phyloP scores from a whole-genome alignment of 2,113 vertebrate species.

The Morone saxatilis region DNA sequence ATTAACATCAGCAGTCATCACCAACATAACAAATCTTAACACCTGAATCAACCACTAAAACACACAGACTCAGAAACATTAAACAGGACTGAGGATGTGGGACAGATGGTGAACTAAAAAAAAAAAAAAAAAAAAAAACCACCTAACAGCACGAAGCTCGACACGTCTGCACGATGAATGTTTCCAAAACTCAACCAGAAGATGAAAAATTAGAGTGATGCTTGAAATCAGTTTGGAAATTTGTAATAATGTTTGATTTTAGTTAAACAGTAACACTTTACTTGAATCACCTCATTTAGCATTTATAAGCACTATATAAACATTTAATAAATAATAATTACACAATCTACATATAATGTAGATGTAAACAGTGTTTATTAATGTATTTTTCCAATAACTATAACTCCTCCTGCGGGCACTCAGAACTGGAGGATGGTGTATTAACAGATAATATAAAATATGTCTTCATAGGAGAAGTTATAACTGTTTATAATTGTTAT shows the following conservation, averaged over 20 bases:
- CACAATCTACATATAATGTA: too few species aligned
- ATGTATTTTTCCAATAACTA: background rate
- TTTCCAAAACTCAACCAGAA: background rate
- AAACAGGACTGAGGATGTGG: background rate
- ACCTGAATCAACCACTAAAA: background rate
- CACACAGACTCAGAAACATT: background rate
- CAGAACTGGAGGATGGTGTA: background rate
- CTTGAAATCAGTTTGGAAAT: background rate
- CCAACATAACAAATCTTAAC: slow-evolving; percentile 8
- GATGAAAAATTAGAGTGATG: background rate
- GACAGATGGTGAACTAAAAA: background rate
- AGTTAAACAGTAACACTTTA: background rate
- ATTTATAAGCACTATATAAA: background rate
- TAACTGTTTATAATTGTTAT: background rate
- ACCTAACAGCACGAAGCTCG: background rate
- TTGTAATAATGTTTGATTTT: background rate
- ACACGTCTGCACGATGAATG: background rate
- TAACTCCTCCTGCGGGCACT: background rate
- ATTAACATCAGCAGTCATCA: slow-evolving; percentile 8
- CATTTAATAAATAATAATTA: background rate
- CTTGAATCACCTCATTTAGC: background rate
- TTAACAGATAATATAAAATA: background rate
- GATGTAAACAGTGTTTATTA: background rate
- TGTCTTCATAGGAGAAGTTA: background rate
- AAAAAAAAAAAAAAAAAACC: background rate